Conservation (phyloP, 2,113 vertebrate genomes). For the Panthera tigris region DNA sequence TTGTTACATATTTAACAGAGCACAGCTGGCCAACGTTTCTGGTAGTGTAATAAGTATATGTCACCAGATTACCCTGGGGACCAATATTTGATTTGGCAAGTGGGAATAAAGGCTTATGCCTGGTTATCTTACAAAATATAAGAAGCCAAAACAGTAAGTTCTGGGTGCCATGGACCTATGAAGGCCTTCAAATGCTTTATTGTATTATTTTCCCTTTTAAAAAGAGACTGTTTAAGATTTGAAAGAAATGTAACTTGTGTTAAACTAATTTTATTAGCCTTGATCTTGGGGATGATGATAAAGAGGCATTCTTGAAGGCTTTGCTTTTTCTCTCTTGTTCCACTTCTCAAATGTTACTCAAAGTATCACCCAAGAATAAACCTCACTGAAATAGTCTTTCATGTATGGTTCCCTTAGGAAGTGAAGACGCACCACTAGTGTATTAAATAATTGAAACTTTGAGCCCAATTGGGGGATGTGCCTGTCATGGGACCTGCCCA, state of each 20-base stretch:
- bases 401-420: constrained; percentile 27
- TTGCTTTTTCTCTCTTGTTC: constrained; percentile 36
- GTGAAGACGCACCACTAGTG: not conserved
- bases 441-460: constrained; percentile 45
- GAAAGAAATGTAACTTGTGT: constrained; percentile 15
- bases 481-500: constrained; percentile 29
- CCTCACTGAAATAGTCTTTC: constrained; percentile 13
- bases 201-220: not conserved
- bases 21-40: not conserved
- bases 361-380: constrained; percentile 41
- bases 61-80: not conserved
- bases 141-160: not conserved
- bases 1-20: constrained; percentile 34
- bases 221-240: not conserved
- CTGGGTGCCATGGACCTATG: not conserved
- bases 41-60: constrained; percentile 21
- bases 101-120: not conserved
- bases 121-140: not conserved
- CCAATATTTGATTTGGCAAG: not conserved
- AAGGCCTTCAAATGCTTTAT: not conserved
- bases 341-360: not conserved
- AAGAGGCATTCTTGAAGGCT: constrained; percentile 27
- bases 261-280: constrained; percentile 48
- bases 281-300: not conserved
- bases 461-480: constrained; percentile 44